phyloP scores from a whole-genome alignment of 2,113 vertebrate genomes.

The Prunella himalayana region DNA sequence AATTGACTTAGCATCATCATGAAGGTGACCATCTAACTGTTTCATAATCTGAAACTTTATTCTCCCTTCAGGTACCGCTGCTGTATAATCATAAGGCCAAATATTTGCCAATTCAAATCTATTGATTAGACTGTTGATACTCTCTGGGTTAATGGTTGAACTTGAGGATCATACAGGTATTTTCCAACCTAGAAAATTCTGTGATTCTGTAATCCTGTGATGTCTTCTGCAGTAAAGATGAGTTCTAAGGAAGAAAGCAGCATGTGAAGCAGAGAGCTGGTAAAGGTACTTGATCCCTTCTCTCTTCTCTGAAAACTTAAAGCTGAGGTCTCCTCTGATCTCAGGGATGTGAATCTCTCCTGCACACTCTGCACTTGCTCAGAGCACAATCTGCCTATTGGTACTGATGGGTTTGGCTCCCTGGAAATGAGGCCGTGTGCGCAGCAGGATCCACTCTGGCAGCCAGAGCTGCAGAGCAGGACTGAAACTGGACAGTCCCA shows the following conservation, averaged over 20 bases:
- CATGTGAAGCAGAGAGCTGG: not conserved
- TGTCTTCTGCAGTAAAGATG: not conserved
- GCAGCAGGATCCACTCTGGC: accelerated
- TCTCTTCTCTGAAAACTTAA: not conserved
- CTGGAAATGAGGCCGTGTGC: accelerated
- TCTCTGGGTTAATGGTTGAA: not conserved
- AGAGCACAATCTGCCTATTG: not conserved
- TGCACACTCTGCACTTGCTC: not conserved
- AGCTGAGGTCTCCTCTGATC: not conserved
- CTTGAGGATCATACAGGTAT: not conserved
- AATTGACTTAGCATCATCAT: not conserved
- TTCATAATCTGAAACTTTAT: not conserved
- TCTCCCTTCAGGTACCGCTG: not conserved
- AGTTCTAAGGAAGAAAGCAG: not conserved
- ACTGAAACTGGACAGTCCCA: not conserved
- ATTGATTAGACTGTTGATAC: not conserved
- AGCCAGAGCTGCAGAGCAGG: not conserved
- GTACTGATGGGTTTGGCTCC: not conserved
- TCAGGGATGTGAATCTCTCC: not conserved
- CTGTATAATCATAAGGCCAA: not conserved
- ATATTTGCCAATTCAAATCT: not conserved
- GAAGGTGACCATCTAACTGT: not conserved
- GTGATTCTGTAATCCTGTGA: not conserved
- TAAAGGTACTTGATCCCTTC: not conserved
- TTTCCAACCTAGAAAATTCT: not conserved